Evolutionary conservation across 2,888 invertebrate genomes (phyloP), one percentile per base, ranked within the genome.

Genomic region (Sabatieria punctata): DNA sequence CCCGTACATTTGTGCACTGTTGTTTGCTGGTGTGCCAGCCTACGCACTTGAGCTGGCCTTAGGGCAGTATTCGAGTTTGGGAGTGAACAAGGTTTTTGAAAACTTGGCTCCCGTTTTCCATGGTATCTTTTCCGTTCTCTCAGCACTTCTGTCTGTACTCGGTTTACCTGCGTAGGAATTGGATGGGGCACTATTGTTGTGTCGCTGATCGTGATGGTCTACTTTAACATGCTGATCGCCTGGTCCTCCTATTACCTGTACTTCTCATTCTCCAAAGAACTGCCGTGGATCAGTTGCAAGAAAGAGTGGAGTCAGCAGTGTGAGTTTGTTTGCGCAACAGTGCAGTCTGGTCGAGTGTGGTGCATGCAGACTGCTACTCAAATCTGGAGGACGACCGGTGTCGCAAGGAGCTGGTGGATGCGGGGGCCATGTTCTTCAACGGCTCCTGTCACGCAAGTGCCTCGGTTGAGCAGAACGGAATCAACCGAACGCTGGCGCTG

Each of bases 151-250:
- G 8, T 6, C 30, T 6, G 8, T 6, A 6, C 8, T 11, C 8
- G n/a, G 18, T 3, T 19, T 15, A 36, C 2, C 4, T 2, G 46
- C 53, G 41, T 46, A 58, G 61, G 61, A 3, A 55, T 62, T 43
- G 62, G 62, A n/a, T 62, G 60, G 60, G 58, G 58, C 3, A 46
- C 60, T 6, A 58, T 61, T 1, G 52, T 62, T 4, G 54, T 60
- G 25, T 60, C 61, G 1, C 54, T 60, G 6, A 60, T 60, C 1
- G 60, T 62, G 18, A 51, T 57, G 21, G 54, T 62, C 41, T 62
- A 62, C 49, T 62, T 58, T 50, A 61, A 60, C 46, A 54, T 59
- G 23, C 55, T 59, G 35, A 56, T 56, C 15, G 55, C 56, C 1
- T 61, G 59, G 60, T 53, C 56, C 0, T 48, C 60, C 19, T 59